These are phyloP conservation scores for Psilopsiagon aurifrons DNA, from an alignment of 2,113 vertebrate species.

Conservation along the genomic window DNA sequence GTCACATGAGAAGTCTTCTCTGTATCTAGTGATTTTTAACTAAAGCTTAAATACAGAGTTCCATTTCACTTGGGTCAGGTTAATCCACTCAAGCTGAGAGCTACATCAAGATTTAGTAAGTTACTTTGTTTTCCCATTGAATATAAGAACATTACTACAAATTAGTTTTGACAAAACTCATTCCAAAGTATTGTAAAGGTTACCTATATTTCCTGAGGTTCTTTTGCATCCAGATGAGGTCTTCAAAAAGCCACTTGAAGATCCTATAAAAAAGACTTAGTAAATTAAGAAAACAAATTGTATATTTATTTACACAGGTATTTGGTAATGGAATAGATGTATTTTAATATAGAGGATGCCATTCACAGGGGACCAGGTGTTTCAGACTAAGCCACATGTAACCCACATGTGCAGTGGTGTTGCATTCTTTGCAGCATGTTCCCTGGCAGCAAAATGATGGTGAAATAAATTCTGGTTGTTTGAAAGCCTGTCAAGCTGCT, in stretches of 20 bases:
- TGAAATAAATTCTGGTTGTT: constrained; percentile 23
- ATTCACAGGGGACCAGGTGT: neutral
- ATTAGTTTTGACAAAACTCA: neutral
- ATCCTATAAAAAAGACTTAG: neutral
- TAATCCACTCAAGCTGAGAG: neutral
- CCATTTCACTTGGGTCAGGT: neutral
- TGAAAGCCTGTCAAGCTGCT: neutral
- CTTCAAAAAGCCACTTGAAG: neutral
- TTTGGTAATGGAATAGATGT: neutral
- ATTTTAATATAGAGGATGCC: neutral
- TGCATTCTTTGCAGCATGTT: neutral
- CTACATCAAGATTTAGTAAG: neutral
- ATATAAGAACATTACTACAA: neutral
- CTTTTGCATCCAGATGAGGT: neutral
- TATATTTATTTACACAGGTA: neutral
- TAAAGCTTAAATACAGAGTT: neutral
- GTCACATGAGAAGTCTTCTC: neutral
- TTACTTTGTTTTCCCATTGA: neutral
- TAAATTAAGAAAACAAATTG: neutral
- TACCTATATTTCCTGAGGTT: neutral
- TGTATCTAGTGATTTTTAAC: neutral
- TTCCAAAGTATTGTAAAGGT: neutral
- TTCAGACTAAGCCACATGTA: neutral
- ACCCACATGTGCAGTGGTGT: neutral
- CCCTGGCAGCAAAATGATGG: constrained; percentile 16